Evolutionary conservation across 2,888 invertebrate species (phyloP).

Genomic region (Drosophila mulleri): DNA sequence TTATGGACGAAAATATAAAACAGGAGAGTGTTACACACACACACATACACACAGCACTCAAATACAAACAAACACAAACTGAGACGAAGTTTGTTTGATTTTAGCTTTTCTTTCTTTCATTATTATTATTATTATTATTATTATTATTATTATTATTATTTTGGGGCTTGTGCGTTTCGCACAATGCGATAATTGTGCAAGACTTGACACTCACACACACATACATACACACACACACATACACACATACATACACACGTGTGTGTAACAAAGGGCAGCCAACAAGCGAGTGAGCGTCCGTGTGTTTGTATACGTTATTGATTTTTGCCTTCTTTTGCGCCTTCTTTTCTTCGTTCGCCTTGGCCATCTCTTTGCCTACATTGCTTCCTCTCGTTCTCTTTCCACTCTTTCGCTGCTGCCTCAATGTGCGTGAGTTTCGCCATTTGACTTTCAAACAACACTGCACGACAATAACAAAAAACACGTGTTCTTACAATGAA

Average conservation of each 20-base stretch:
- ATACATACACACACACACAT: constrained; percentile 2
- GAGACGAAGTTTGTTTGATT: constrained; percentile 71
- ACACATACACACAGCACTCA: constrained; percentile 5
- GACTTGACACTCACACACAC: constrained; percentile 31
- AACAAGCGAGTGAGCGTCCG: constrained; percentile 37
- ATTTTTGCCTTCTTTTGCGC: constrained; percentile 71
- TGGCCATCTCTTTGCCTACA: constrained; percentile 23
- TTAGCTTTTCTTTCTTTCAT: constrained; percentile 35
- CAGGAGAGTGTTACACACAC: constrained; percentile 54
- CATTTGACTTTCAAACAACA: constrained; percentile 58
- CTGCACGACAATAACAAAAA: constrained; percentile 33
- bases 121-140: not conserved
- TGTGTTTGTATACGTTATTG: constrained; percentile 72
- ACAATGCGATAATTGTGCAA: constrained; percentile 73
- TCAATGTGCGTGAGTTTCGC: constrained; percentile 70
- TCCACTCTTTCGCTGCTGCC: not conserved
- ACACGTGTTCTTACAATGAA: not conserved
- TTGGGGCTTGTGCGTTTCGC: constrained; percentile 45
- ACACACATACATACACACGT: not conserved
- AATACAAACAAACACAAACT: constrained; percentile 37
- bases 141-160: too few relatives aligned
- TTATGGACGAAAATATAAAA: constrained; percentile 77
- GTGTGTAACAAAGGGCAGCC: constrained; percentile 42
- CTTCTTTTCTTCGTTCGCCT: constrained; percentile 48
- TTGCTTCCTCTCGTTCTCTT: not conserved